Evolutionary conservation across 1,140 invertebrate genomes (phyloP).

Genomic region (Drosophila pseudoobscura): DNA sequence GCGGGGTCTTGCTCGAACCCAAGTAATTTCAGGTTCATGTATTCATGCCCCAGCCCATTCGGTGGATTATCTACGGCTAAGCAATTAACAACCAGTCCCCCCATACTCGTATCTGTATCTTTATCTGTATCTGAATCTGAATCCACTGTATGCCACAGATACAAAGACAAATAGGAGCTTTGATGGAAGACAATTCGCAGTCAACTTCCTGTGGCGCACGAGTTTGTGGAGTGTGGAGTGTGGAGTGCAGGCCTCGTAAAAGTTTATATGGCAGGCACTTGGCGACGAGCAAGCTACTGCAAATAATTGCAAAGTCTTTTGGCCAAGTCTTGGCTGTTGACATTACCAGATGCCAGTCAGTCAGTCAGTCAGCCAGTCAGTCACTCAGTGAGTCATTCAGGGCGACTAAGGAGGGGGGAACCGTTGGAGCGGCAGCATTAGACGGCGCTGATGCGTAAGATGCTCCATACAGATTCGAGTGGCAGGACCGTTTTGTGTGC

Average conservation of each 20-base stretch:
- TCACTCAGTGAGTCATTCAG: constrained; percentile 2
- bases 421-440: constrained; percentile 45
- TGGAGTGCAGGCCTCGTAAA: constrained; percentile 52
- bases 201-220: constrained; percentile 18
- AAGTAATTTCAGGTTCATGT: not conserved
- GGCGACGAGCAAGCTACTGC: constrained; percentile 49
- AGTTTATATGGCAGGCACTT: constrained; percentile 67
- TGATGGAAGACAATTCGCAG: constrained; percentile 47
- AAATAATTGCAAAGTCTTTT: constrained; percentile 70
- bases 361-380: constrained; percentile 17
- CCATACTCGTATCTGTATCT: constrained; percentile 17
- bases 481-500: constrained; percentile 40
- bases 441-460: constrained; percentile 53
- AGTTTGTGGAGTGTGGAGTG: not conserved
- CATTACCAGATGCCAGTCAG: constrained; percentile 53
- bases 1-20: too few relatives aligned
- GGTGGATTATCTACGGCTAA: constrained; percentile 27
- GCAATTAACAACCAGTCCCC: constrained; percentile 28
- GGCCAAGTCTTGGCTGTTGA: constrained; percentile 59
- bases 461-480: constrained; percentile 50
- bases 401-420: not conserved
- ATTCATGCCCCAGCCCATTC: constrained; percentile 22
- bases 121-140: constrained; percentile 17
- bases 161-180: constrained; percentile 40
- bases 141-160: not conserved